Evolutionary conservation across 2,888 invertebrate genomes (phyloP).

Genomic region (Ethmia dodecea): DNA sequence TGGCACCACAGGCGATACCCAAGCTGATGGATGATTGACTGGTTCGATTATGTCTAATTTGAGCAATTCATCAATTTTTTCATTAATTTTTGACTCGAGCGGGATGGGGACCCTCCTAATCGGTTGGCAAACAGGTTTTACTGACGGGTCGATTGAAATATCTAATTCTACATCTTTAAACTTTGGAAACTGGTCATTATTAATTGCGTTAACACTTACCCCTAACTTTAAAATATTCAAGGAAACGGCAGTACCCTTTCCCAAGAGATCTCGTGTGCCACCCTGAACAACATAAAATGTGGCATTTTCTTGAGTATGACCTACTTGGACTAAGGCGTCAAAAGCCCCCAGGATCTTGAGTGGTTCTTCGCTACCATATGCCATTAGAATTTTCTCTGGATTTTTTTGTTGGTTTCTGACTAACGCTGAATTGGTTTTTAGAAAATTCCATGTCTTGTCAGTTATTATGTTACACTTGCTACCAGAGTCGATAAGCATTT

Average conservation of each 20-base stretch:
- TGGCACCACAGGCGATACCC: slow-evolving; percentile 19
- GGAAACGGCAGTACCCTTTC: slow-evolving; percentile 5
- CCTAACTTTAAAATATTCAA: slow-evolving; percentile 13
- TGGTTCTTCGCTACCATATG: slow-evolving; percentile 19
- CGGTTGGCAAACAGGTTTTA: slow-evolving; percentile 18
- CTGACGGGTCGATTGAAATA: slow-evolving; percentile 15
- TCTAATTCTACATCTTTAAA: slow-evolving; percentile 17
- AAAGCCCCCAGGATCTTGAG: slow-evolving; percentile 17
- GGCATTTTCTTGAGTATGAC: background rate
- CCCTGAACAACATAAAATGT: slow-evolving; percentile 13
- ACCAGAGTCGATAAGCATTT: slow-evolving; percentile 23
- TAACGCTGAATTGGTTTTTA: slow-evolving; percentile 12
- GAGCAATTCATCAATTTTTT: slow-evolving; percentile 15
- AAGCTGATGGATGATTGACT: slow-evolving; percentile 13
- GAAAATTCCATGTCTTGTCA: slow-evolving; percentile 16
- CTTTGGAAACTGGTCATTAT: slow-evolving; percentile 22
- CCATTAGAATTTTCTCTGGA: slow-evolving; percentile 15
- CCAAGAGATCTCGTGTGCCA: background rate
- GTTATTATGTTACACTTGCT: slow-evolving; percentile 21
- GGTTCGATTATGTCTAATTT: slow-evolving; percentile 17
- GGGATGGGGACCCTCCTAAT: slow-evolving; percentile 17
- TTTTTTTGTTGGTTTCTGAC: slow-evolving; percentile 6
- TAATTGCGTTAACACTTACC: slow-evolving; percentile 6
- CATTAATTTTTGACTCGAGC: slow-evolving; percentile 15
- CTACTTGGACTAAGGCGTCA: background rate